These are phyloP conservation scores for Aplidium turbinatum DNA, from an alignment of 23 tunicate genomes.

Conservation along the genomic window DNA sequence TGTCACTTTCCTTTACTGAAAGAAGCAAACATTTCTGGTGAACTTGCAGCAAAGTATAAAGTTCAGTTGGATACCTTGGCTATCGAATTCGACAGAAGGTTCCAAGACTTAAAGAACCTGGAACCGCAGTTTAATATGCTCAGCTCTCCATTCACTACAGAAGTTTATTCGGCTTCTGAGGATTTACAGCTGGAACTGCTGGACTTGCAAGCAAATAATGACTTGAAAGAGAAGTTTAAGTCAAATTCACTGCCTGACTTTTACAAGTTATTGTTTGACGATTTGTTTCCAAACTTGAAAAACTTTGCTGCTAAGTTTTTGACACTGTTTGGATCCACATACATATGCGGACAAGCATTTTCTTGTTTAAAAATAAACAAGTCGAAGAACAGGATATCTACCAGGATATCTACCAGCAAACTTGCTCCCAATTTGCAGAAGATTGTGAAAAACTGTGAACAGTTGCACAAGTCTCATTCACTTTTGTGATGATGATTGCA, in stretches of 20 bases:
- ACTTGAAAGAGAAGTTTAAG: slow-evolving; percentile 25
- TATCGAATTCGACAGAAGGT: slow-evolving; percentile 33
- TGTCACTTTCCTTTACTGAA: slow-evolving; percentile 39
- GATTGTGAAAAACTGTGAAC: slow-evolving; percentile 35
- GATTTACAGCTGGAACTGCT: slow-evolving; percentile 28
- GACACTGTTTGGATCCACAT: slow-evolving; percentile 30
- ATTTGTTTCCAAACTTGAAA: slow-evolving; percentile 22
- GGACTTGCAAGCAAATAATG: slow-evolving; percentile 27
- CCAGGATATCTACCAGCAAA: slow-evolving; percentile 31
- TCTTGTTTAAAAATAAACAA: slow-evolving; percentile 24
- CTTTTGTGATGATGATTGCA: slow-evolving; percentile 19
- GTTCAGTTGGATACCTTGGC: slow-evolving; percentile 37
- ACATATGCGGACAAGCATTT: slow-evolving; percentile 23
- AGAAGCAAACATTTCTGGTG: slow-evolving; percentile 26
- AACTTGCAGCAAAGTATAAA: slow-evolving; percentile 36
- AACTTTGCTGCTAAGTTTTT: slow-evolving; percentile 28
- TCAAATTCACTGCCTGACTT: slow-evolving; percentile 25
- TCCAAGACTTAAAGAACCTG: slow-evolving; percentile 31
- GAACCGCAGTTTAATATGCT: slow-evolving; percentile 24
- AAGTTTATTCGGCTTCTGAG: slow-evolving; percentile 19
- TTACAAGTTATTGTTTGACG: slow-evolving; percentile 24
- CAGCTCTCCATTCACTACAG: slow-evolving; percentile 25
- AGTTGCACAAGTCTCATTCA: slow-evolving; percentile 30
- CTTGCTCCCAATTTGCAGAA: slow-evolving; percentile 24
- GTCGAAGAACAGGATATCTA: slow-evolving; percentile 30